These are phyloP conservation scores for Archips xylosteana DNA, from an alignment of 2,888 invertebrate genomes.

Conservation along the genomic window DNA sequence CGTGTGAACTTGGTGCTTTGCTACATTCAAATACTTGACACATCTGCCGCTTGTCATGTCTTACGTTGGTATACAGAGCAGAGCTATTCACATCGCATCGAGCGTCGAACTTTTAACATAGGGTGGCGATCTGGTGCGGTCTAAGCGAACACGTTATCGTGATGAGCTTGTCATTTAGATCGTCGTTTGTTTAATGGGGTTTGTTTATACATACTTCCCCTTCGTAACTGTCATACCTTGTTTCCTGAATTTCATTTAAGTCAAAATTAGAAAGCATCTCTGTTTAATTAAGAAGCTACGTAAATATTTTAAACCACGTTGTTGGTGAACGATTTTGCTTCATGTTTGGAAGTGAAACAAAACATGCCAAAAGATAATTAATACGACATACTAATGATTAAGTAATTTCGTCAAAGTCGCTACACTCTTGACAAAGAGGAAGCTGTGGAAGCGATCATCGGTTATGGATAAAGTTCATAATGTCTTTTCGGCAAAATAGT, in stretches of 20 bases:
- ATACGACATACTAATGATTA: too few relatives aligned
- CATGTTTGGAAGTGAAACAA: too few relatives aligned
- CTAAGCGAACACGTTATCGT: slow-evolving; percentile 25
- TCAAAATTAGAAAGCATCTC: background rate
- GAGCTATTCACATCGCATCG: slow-evolving; percentile 22
- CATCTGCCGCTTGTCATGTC: slow-evolving; percentile 48
- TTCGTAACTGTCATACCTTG: background rate
- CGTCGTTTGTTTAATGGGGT: slow-evolving; percentile 33
- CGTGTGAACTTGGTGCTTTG: slow-evolving; percentile 16
- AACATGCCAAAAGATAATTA: too few relatives aligned
- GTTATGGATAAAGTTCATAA: too few relatives aligned
- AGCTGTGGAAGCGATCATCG: too few relatives aligned
- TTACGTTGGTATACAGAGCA: slow-evolving; percentile 32
- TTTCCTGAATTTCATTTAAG: background rate
- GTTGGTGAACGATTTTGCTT: too few relatives aligned
- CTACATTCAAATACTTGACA: slow-evolving; percentile 41
- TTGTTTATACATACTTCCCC: background rate
- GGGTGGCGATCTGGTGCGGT: slow-evolving; percentile 26
- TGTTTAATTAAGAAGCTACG: background rate
- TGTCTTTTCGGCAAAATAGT: too few relatives aligned
- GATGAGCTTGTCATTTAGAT: slow-evolving; percentile 28
- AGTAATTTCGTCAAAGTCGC: too few relatives aligned
- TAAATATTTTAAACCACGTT: too few relatives aligned
- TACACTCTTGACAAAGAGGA: too few relatives aligned
- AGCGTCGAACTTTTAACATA: slow-evolving; percentile 39